Base-by-base conservation (phyloP, 2,888 invertebrate genomes). In the Ptychoptera albimana region DNA sequence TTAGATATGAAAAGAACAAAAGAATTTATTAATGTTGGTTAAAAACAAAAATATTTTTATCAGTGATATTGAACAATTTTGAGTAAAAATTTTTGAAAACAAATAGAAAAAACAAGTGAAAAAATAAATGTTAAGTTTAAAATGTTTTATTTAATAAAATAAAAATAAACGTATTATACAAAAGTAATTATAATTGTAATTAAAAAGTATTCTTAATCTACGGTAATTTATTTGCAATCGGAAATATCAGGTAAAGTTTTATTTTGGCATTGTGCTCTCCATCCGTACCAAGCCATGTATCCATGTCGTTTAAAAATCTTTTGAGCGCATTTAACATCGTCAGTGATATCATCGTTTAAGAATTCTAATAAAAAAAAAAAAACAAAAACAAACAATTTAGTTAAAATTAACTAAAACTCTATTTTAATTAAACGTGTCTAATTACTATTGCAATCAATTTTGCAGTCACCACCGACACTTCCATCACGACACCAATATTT, bases 281-380 rank as follows among this genome's bases (percentile, higher is more conserved):
- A 63, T 13, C 57, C 60, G 37, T 55, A 53, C 63, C 63, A 63
- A 43, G 60, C 56, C 13, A 60, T 60, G 39, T 79, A 80, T 4
- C 79, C 79, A 5, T 72, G 63, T 9, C 72, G 63, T 39, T 71
- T 68, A 55, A 71, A 72, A 39, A 79, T 71, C 47, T 70, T 67
- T 55, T 72, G 73, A 9, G 78, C 79, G 51, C 80, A 80, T 37
- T 64, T 60, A n/a, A 75, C 72, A 57, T 79, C 79, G 50, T 79
- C 77, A 1, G 69, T 67, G 32, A 80, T 64, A 53, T 79, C 74
- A 50, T 77, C 78, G 55, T 79, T 74, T 23, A 73, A 54, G 44
- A 80, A 70, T 65, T 77, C 79, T 80, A 58, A 15, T 57, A 54
- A 46, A 46, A 47, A 40, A 39, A 23, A n/a, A 39, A 9, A 30